Percentiles rank a stretch among this genome's conserved stretches.
These are phyloP conservation scores for Tachysurus vachellii DNA, from an alignment of 2,113 vertebrate genomes.

Conservation along the genomic window DNA sequence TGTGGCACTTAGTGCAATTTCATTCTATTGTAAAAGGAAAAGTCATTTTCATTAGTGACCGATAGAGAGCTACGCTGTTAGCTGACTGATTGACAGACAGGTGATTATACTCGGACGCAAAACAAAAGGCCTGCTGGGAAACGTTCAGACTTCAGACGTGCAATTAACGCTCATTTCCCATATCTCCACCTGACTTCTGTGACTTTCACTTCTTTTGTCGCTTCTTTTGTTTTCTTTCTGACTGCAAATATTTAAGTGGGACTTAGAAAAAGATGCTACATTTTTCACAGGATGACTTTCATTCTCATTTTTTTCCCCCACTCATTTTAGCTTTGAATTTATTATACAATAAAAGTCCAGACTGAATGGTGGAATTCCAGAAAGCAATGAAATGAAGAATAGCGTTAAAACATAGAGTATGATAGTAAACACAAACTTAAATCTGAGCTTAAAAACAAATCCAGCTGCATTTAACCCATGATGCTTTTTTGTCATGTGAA, in stretches of 20 bases:
- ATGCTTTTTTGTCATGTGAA: too few relatives aligned
- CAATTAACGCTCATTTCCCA: not conserved
- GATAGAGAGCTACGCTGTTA: not conserved
- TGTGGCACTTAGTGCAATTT: not conserved
- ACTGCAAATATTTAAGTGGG: not conserved
- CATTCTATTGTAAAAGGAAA: not conserved
- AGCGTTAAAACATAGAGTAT: too few relatives aligned
- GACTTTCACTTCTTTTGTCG: not conserved
- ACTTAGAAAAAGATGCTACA: not conserved
- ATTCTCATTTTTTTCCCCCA: too few relatives aligned
- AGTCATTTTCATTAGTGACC: not conserved
- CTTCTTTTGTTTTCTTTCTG: not conserved
- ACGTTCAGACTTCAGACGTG: not conserved
- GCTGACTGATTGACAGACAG: constrained; percentile 2
- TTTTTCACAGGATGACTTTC: not conserved
- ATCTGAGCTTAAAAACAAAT: too few relatives aligned
- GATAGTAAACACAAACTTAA: too few relatives aligned
- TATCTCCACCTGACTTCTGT: not conserved
- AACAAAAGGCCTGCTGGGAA: constrained; percentile 6
- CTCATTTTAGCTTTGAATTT: too few relatives aligned
- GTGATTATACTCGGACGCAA: not conserved
- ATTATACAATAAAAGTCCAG: too few relatives aligned
- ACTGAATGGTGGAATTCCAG: too few relatives aligned
- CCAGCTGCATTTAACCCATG: too few relatives aligned
- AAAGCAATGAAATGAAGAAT: too few relatives aligned